Percentiles rank a stretch among this genome's conserved stretches.
phyloP scores from a whole-genome alignment of 1,140 invertebrate species.

The Rhopalosiphum maidis region DNA sequence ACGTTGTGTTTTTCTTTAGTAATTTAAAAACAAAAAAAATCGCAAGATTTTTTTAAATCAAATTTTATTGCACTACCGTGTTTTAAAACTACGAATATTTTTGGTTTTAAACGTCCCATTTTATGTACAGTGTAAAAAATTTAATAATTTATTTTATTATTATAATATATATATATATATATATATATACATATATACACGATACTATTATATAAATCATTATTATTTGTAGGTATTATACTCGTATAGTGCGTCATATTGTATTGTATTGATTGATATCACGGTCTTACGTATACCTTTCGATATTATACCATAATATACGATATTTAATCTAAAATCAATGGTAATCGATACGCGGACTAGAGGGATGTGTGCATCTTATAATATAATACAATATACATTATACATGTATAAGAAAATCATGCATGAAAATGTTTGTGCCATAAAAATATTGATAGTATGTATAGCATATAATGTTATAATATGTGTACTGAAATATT shows the following conservation, averaged over 20 bases:
- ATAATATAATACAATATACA: not conserved
- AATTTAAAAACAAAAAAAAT: not conserved
- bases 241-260: not conserved
- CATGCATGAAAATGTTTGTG: conserved; percentile 43
- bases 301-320: not conserved
- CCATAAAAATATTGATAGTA: conserved; percentile 42
- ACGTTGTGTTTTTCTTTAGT: conserved; percentile 50
- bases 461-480: not conserved
- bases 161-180: not conserved
- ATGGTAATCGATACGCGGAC: not conserved
- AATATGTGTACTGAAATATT: conserved; percentile 23
- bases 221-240: not conserved
- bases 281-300: not conserved
- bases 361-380: not conserved
- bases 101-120: not conserved
- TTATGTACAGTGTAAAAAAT: conserved; percentile 1
- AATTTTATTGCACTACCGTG: conserved; percentile 24
- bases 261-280: not conserved
- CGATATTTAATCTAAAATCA: conserved; percentile 3
- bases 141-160: not conserved
- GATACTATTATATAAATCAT: not conserved
- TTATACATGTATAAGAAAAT: not conserved
- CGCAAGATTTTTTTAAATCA: not conserved
- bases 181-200: not conserved
- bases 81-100: conserved; percentile 11